Base-by-base conservation (phyloP, 2,888 invertebrate species). In the Halictus quadricinctus region DNA sequence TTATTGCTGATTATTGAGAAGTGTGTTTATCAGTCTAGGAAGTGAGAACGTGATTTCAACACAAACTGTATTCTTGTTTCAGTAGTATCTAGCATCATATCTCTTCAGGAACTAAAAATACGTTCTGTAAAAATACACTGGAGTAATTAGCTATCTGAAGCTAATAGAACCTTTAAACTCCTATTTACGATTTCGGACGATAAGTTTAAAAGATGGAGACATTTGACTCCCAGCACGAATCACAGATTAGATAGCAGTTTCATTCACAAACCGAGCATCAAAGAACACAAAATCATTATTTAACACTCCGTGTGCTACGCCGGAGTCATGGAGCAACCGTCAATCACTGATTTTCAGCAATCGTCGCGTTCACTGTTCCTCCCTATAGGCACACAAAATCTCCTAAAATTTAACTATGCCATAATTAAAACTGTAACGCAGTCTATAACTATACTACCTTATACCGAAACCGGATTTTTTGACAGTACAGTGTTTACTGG, bases 141-240 rank as follows among this genome's bases (percentile, higher is more conserved):
- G 15, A 29, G 7, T 64, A 64, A 18, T 4, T 13, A 18, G 64
- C 64, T 64, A 64, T 64, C 64, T 64, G 29, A 64, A 15, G 64
- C 29, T 29, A 29, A 64, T 64, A 64, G 64, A 64, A 64, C 64
- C 64, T 64, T 29, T 29, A 64, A 64, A 64, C 64, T 25, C 29
- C 15, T 64, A 29, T 29, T 29, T 15, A 64, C 7, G 64, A 7
- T 54, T 54, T 21, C 21, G 21, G 21, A 54, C 21, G 15, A 18
- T 29, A 64, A 64, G 7, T 6, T 25, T 15, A 15, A 29, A 64
- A 64, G 64, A 29, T 64, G 29, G 15, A 13, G 64, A 29, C 64
- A 18, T 64, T 64, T 25, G 64, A 15, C 29, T 64, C 15, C 15
- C 7, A 0, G 7, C 15, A 64, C 64, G 64, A 29, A 7, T 64